phyloP scores from a whole-genome alignment of 2,797 vertebrate genomes.

The Pseudomugil tenellus region DNA sequence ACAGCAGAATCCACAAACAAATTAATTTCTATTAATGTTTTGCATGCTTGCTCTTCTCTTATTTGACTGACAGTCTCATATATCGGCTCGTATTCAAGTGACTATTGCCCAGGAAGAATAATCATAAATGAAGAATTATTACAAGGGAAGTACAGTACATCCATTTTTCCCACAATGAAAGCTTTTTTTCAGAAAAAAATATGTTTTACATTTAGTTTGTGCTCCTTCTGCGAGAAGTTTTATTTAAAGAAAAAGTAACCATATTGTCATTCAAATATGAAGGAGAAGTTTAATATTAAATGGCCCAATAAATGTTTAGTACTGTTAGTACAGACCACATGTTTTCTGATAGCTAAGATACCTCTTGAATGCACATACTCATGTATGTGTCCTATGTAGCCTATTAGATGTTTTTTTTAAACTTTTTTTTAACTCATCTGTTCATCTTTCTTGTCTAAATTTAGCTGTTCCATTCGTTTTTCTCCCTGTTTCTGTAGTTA shows the following conservation, averaged over 20 bases:
- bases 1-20: conserved; percentile 73
- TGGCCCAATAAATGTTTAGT: conserved; percentile 3
- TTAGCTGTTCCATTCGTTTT: conserved; percentile 20
- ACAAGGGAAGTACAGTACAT: conserved; percentile 20
- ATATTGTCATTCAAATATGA: conserved; percentile 2
- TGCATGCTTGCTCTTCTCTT: conserved; percentile 60
- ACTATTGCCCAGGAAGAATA: conserved; percentile 31
- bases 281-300: conserved; percentile 2
- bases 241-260: background rate
- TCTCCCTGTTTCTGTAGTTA: background rate
- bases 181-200: conserved; percentile 5
- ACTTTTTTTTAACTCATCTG: background rate
- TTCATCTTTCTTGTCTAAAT: background rate
- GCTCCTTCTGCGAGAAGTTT: background rate
- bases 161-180: conserved; percentile 19
- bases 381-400: background rate
- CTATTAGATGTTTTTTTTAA: background rate
- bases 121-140: conserved; percentile 46
- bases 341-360: too few species aligned
- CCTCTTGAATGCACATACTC: conserved; percentile 12
- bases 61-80: conserved; percentile 68
- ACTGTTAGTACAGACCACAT: too few species aligned
- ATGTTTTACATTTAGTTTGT: conserved; percentile 7
- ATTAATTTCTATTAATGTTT: conserved; percentile 77
- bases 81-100: conserved; percentile 36